Evolutionary conservation across 2,888 invertebrate species (phyloP), one percentile per base, ranked within the genome.

Genomic region (Formica aserva): DNA sequence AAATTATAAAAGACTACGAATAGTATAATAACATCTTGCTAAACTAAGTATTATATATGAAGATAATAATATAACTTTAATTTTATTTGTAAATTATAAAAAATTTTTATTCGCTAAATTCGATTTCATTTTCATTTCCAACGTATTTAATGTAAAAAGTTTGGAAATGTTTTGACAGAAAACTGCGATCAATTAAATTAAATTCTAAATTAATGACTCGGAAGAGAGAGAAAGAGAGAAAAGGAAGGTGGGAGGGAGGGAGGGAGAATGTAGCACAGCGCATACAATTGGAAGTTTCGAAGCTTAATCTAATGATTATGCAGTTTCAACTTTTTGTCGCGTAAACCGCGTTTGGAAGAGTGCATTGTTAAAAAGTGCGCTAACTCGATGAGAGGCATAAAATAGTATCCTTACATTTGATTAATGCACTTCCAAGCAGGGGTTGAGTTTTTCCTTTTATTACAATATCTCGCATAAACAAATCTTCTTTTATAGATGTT

Each of bases 261-360:
- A 82, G 76, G 66, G 84, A 76, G 75, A 69, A 63, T 60, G 85
- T 76, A 75, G 76, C 75, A 66, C 67, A 63, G 84, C 80, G 84
- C 85, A 85, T 38, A 76, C 38, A 55, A 55, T 77, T 66, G 55
- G 66, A 66, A 77, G 75, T 66, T 67, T 77, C 15, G n/a, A 38
- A 66, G 38, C 52, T 75, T 66, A 32, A 62, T 67, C 32, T 57
- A 32, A 66, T 45, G 66, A 38, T 76, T 75, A 57, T 38, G 76
- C 45, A 67, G 48, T 75, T 66, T 45, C 13, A 5, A 13, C 55
- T 75, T 82, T 71, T 82, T 82, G 65, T 65, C 81, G 65, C 74
- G 55, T 57, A 81, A 52, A 82, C 29, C 66, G 22, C 45, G 45
- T 45, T 15, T 60, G 48, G 60, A 76, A 76, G 82, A 76, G 45